Conservation (phyloP, 2,797 vertebrate species). For the Arrhamphus sclerolepis region DNA sequence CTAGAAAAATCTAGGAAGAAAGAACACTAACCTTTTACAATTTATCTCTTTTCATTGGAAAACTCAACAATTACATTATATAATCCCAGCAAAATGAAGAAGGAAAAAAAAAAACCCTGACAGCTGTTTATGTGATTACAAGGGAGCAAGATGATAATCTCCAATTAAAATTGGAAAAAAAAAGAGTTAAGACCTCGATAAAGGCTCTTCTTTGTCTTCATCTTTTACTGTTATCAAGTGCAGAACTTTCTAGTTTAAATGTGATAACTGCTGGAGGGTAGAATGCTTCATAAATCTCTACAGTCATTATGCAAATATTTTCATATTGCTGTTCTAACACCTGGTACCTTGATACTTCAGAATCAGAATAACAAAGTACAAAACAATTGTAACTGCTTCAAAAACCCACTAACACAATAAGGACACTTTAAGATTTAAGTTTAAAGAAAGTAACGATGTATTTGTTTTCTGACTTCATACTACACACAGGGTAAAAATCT, state of each 20-base stretch:
- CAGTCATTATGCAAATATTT: slow-evolving; percentile 45
- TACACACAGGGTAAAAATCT: slow-evolving; percentile 1
- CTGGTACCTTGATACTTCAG: slow-evolving; percentile 11
- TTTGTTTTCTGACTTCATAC: slow-evolving; percentile 9
- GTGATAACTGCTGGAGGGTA: slow-evolving; percentile 12
- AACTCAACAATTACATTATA: too few relatives aligned
- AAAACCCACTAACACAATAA: slow-evolving; percentile 9
- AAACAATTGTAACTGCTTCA: slow-evolving; percentile 14
- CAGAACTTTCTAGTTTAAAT: slow-evolving; percentile 36
- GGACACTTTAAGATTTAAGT: too few relatives aligned
- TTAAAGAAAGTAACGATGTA: not conserved
- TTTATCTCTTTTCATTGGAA: too few relatives aligned
- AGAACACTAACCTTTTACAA: too few relatives aligned
- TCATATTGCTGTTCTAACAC: slow-evolving; percentile 17
- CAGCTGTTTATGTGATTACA: not conserved
- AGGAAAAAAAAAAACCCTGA: not conserved
- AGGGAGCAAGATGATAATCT: not conserved
- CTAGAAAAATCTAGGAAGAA: too few relatives aligned
- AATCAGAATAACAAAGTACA: slow-evolving; percentile 34
- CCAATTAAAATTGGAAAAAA: slow-evolving; percentile 29
- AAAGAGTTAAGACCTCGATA: slow-evolving; percentile 42
- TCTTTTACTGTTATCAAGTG: slow-evolving; percentile 22
- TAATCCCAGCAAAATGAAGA: not conserved
- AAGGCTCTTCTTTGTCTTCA: slow-evolving; percentile 30
- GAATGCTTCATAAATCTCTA: slow-evolving; percentile 45